Base-by-base conservation (phyloP, 2,113 vertebrate genomes). In the Pterophyllum scalare region DNA sequence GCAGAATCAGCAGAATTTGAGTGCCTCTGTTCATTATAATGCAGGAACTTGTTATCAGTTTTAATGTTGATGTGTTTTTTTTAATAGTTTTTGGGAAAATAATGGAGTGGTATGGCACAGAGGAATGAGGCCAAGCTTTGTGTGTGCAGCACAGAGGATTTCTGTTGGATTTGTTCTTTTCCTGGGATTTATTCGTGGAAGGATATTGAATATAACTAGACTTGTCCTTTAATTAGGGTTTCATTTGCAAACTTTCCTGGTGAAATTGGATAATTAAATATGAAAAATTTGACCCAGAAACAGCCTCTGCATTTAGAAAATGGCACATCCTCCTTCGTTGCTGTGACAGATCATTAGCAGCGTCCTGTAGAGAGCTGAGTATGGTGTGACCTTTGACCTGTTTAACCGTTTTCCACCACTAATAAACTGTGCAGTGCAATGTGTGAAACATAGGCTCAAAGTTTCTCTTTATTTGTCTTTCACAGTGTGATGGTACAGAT, bases 401-500 rank as follows among this genome's bases (percentile, higher is more conserved):
- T 52, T 72, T 72, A 20, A 52, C 52, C 7, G 7, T 20, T 54
- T 54, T 54, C 19, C 19, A 54, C 52, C 15, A 17, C 46, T 17
- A 56, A 54, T 17, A 28, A 28, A 28, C 5, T 35, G 12, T 15
- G 12, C 31, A 17, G 17, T 49, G 11, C 33, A 20, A 20, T 52
- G 26, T 14, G 43, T 72, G 10, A 52, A 72, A 28, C 2, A 1
- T 70, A 26, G 64, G 15, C 59, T 72, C 43, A 22, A 22, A 9
- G 31, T 60, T 33, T 65, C 7, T 61, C 15, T 38, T 12, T 77
- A 11, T 80, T 6, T 80, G 20, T 89, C 35, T 78, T 33, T 72
- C n/a, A 9, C 93, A 99, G 98, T 99, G 98, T 7, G 98, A 99
- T 2, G 98, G 97, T 3, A 96, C 94, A 5, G 98, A 99, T 92